These are phyloP conservation scores for Diplolepis rosae DNA, from an alignment of 2,888 invertebrate genomes.

Conservation along the genomic window DNA sequence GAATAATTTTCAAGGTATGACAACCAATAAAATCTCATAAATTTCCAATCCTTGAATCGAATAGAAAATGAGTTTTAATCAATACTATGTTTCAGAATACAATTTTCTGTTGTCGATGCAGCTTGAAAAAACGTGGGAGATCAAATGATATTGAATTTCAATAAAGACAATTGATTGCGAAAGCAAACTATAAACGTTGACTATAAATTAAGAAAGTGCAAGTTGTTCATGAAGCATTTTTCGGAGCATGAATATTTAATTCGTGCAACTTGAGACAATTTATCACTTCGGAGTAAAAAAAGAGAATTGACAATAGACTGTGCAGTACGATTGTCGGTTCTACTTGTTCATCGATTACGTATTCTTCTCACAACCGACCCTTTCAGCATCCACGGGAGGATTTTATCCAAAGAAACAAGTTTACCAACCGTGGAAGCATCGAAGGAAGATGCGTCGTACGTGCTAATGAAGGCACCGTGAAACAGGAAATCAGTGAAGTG, in stretches of 20 bases:
- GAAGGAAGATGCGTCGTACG: conserved; percentile 44
- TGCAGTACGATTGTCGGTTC: conserved; percentile 12
- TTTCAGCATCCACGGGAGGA: conserved; percentile 34
- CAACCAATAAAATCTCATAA: not conserved
- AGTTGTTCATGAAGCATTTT: not conserved
- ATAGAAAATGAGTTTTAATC: not conserved
- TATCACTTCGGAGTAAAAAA: not conserved
- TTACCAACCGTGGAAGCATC: conserved; percentile 37
- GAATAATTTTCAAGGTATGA: conserved; percentile 45
- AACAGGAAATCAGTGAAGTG: conserved; percentile 40
- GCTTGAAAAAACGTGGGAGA: not conserved
- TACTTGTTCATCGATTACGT: conserved; percentile 31
- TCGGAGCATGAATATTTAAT: conserved; percentile 8
- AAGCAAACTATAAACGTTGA: not conserved
- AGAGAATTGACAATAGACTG: conserved; percentile 14
- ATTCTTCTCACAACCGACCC: conserved; percentile 37
- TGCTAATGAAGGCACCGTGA: conserved; percentile 30
- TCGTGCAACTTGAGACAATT: conserved; percentile 2
- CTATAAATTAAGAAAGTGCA: not conserved
- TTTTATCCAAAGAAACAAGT: conserved; percentile 30
- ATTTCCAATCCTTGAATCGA: not conserved
- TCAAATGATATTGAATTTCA: not conserved
- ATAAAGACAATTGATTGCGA: not conserved
- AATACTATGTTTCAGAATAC: conserved; percentile 7
- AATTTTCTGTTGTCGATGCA: not conserved